phyloP scores from a whole-genome alignment of 64 coral and sea anemone species.

The Dendronephthya gigantea region DNA sequence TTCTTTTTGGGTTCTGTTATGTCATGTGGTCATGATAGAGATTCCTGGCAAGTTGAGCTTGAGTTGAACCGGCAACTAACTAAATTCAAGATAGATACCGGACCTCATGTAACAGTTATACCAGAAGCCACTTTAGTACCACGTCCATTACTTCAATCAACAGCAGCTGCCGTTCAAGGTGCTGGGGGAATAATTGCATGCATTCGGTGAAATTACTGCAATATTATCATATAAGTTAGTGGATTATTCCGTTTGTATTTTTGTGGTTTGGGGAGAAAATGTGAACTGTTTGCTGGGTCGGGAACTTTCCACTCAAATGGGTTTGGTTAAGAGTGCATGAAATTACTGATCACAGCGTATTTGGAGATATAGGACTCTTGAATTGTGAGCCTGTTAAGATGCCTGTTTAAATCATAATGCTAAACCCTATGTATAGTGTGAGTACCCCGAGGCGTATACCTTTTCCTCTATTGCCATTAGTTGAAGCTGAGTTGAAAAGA shows the following conservation, averaged over 20 bases:
- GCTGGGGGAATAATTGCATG: neutral
- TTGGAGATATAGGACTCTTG: neutral
- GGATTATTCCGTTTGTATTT: neutral
- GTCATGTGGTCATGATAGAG: neutral
- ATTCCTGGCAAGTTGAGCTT: neutral
- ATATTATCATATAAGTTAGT: neutral
- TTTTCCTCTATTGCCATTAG: slow-evolving; percentile 27
- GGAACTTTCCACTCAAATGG: neutral
- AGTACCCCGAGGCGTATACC: slow-evolving; percentile 29
- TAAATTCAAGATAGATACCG: neutral
- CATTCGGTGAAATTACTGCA: neutral
- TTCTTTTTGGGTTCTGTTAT: neutral
- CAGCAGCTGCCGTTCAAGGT: neutral
- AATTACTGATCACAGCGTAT: neutral
- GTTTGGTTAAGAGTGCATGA: slow-evolving; percentile 10
- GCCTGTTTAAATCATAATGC: neutral
- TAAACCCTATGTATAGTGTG: slow-evolving; percentile 29
- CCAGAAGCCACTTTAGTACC: neutral
- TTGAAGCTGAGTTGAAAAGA: slow-evolving; percentile 31
- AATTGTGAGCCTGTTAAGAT: slow-evolving; percentile 26
- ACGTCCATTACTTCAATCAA: neutral
- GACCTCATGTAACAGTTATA: neutral
- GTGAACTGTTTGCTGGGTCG: slow-evolving; percentile 1
- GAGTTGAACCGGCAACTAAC: neutral
- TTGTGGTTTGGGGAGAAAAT: neutral